Conservation (phyloP, 2,797 vertebrate species). For the Adelosebastes latens region DNA sequence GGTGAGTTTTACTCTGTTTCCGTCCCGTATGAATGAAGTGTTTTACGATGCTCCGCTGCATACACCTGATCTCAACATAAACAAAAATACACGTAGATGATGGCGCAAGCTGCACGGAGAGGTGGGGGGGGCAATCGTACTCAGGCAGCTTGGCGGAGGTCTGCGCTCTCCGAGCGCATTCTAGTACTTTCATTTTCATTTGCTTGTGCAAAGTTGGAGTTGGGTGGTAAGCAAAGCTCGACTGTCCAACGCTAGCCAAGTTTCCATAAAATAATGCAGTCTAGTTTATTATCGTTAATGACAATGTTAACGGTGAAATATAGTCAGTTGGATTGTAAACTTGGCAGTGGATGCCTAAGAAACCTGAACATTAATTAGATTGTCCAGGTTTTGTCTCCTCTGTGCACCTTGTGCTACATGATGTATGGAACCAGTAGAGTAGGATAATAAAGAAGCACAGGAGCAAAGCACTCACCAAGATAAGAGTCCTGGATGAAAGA, state of each 20-base stretch:
- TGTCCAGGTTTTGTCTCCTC: conserved; percentile 8
- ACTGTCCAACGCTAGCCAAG: not conserved
- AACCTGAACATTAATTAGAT: conserved; percentile 11
- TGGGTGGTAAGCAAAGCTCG: not conserved
- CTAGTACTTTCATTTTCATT: not conserved
- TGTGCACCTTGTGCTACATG: conserved; percentile 1
- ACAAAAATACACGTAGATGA: too few species aligned
- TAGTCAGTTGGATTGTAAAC: conserved; percentile 11
- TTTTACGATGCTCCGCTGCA: too few species aligned
- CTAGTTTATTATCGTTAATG: conserved; percentile 3
- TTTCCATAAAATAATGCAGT: not conserved
- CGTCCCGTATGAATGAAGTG: too few species aligned
- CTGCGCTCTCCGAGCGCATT: too few species aligned
- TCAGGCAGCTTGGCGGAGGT: too few species aligned
- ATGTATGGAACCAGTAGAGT: conserved; percentile 10
- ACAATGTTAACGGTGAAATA: not conserved
- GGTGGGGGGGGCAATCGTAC: too few species aligned
- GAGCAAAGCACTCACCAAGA: conserved; percentile 4
- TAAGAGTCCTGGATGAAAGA: conserved; percentile 1
- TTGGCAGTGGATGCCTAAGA: conserved; percentile 8
- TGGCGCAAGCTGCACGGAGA: too few species aligned
- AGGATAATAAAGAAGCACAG: conserved; percentile 2
- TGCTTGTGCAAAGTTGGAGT: not conserved
- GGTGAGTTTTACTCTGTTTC: too few species aligned
- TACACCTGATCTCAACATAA: too few species aligned